Base-by-base conservation (phyloP, 1,140 invertebrate species). In the Brachionus calyciflorus region DNA sequence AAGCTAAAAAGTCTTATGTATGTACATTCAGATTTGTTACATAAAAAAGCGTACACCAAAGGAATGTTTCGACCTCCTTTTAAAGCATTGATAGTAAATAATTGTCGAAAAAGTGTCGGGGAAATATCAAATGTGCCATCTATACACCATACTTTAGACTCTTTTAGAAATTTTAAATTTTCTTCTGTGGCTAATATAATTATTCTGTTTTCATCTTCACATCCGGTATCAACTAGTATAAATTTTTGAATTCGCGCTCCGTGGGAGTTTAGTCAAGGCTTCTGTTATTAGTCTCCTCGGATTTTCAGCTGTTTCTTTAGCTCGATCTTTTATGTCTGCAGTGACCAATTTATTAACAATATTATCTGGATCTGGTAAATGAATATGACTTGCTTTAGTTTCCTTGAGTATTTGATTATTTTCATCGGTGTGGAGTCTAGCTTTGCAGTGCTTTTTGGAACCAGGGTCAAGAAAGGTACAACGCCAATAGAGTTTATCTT, bases 21-120 rank as follows among this genome's bases (percentile, higher is more conserved):
- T 33, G 33, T 60, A 30, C 33, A 30, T 33, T 60, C 26, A 30
- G 55, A 30, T 33, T 60, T 60, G 33, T 60, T 30, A 60, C 26
- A 2, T 28, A 60, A 33, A 60, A 60, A 60, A 12, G n/a, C 55
- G 33, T 60, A 60, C 28, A 60, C n/a, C 12, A 60, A 26, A n/a
- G 30, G 55, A 3, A 60, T 21, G 33, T 60, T 60, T 33, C 28
- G 55, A 14, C 28, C 14, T 17, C 33, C 17, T 33, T 33, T 28
- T 33, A 60, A 60, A 33, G 33, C 28, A 60, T 60, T 60, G 33
- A 60, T 60, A 7, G 55, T 33, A 60, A 60, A 60, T 30, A 60
- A 33, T 60, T 60, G 55, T 9, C 28, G 28, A 30, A 57, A 57
- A 24, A 57, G 33, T 30, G 53, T 30, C 17, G 53, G 53, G 53